phyloP scores from a whole-genome alignment of 2,797 vertebrate genomes.

The Micropoecilia bifurca region DNA sequence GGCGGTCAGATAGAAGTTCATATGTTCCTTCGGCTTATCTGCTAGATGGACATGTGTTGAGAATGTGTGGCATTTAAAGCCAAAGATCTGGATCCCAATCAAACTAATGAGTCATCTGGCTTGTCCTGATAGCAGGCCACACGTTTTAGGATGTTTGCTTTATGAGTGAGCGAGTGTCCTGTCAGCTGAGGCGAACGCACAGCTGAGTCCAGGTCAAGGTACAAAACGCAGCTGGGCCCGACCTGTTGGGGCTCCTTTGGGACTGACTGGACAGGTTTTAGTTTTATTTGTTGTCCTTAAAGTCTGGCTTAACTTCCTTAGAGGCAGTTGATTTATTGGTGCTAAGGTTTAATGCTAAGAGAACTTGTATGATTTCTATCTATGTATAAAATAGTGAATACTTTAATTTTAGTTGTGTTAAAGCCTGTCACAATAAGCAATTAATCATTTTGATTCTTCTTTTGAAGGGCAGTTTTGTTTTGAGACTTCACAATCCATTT shows the following conservation, averaged over 20 bases:
- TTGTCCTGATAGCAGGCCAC: slow-evolving; percentile 23
- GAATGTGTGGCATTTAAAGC: slow-evolving; percentile 1
- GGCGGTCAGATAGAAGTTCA: slow-evolving; percentile 15
- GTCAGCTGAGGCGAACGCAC: slow-evolving; percentile 46
- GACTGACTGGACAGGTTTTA: background rate
- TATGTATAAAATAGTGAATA: background rate
- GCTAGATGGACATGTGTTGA: slow-evolving; percentile 23
- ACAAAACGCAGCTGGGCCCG: slow-evolving; percentile 39
- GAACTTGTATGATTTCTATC: background rate
- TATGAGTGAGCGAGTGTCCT: slow-evolving; percentile 29
- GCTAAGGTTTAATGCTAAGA: background rate
- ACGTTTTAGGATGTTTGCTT: slow-evolving; percentile 29
- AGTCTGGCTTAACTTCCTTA: slow-evolving; percentile 69
- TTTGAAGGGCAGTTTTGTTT: too few species aligned
- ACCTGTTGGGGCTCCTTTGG: slow-evolving; percentile 4
- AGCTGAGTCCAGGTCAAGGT: slow-evolving; percentile 59
- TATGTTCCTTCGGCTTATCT: slow-evolving; percentile 21
- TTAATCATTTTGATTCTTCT: too few species aligned
- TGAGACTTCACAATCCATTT: too few species aligned
- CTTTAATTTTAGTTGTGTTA: background rate
- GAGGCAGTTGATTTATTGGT: slow-evolving; percentile 1
- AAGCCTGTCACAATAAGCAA: too few species aligned
- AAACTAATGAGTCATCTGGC: slow-evolving; percentile 35
- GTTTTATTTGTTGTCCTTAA: slow-evolving; percentile 4
- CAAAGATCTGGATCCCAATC: slow-evolving; percentile 14